Conservation (phyloP, 2,797 vertebrate species). For the Aphelocoma californica region DNA sequence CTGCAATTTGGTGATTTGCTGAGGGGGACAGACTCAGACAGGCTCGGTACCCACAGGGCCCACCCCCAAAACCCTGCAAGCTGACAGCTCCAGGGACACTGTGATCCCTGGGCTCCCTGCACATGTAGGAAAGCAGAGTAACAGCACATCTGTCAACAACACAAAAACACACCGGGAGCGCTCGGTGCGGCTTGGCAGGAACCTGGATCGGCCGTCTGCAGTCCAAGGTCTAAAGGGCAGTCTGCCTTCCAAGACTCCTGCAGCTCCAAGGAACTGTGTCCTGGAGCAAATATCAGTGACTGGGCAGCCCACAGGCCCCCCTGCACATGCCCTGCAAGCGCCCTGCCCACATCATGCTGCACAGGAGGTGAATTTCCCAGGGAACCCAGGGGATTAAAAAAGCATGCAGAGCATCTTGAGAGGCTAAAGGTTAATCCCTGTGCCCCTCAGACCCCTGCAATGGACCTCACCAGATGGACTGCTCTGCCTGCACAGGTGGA, state of each 20-base stretch:
- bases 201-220: background rate
- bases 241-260: background rate
- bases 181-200: background rate
- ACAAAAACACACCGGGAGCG: background rate
- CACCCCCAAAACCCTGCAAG: background rate
- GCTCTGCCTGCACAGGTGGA: background rate
- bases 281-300: rapidly evolving
- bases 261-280: background rate
- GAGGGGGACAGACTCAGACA: background rate
- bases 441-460: rapidly evolving
- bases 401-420: background rate
- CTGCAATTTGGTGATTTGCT: background rate
- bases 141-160: background rate
- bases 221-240: constrained; percentile 40
- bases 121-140: background rate
- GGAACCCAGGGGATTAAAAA: background rate
- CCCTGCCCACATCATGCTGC: rapidly evolving
- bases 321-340: rapidly evolving
- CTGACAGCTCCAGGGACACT: background rate
- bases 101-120: background rate
- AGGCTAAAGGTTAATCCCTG: background rate
- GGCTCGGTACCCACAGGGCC: background rate
- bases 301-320: background rate
- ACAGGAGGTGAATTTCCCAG: background rate
- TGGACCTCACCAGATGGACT: background rate